These are phyloP conservation scores for Lepidonotus clava DNA, from an alignment of 2,888 invertebrate species.

Conservation along the genomic window DNA sequence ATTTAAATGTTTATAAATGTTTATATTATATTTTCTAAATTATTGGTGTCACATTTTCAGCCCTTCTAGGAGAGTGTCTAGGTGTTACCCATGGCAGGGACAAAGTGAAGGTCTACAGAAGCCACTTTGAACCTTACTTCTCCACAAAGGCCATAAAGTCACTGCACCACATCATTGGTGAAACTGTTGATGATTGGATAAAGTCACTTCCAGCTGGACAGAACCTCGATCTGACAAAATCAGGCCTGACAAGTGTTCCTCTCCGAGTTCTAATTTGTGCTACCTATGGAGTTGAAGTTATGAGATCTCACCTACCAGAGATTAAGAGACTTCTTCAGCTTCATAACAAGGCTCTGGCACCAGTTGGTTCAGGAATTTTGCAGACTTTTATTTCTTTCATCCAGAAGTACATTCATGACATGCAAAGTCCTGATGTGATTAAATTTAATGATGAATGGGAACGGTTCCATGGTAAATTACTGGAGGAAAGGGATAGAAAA, in stretches of 20 bases:
- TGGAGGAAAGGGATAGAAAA: background rate
- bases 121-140: constrained; percentile 38
- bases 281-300: background rate
- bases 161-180: background rate
- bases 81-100: constrained; percentile 31
- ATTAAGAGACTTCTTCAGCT: background rate
- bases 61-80: background rate
- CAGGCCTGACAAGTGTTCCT: constrained; percentile 1
- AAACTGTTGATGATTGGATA: constrained; percentile 20
- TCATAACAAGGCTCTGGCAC: background rate
- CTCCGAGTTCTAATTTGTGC: background rate
- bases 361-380: background rate
- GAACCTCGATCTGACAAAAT: background rate
- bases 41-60: no score
- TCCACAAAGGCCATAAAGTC: background rate
- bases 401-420: background rate
- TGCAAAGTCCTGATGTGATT: background rate
- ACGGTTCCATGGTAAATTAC: background rate
- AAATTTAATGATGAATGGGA: background rate
- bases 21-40: no score
- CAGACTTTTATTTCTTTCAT: background rate
- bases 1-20: no score
- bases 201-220: background rate
- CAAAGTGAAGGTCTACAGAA: constrained; percentile 33
- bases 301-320: background rate